Conservation (phyloP, 2,888 invertebrate genomes). For the Bibio marci region DNA sequence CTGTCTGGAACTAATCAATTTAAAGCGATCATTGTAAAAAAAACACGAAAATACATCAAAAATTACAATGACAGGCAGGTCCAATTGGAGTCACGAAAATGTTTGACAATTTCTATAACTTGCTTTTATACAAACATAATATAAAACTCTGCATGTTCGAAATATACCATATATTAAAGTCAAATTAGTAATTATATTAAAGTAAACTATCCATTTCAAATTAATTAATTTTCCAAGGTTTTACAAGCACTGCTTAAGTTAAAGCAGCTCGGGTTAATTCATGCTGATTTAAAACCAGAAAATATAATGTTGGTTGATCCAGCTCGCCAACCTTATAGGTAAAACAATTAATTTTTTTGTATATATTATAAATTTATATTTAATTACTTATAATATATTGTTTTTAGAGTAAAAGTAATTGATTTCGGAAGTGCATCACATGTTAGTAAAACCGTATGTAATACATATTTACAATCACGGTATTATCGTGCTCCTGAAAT, state of each 20-base stretch:
- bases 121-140: too few species aligned
- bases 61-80: too few species aligned
- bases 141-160: too few species aligned
- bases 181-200: too few species aligned
- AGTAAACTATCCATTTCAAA: too few species aligned
- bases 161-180: too few species aligned
- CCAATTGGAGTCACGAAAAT: too few species aligned
- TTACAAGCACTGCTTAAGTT: conserved; percentile 47
- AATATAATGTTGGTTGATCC: conserved; percentile 99
- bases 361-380: neutral
- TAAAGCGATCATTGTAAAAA: too few species aligned
- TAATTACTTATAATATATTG: neutral
- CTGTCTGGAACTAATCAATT: too few species aligned
- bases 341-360: neutral
- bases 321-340: conserved; percentile 79
- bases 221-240: too few species aligned
- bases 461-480: conserved; percentile 96
- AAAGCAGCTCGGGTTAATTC: conserved; percentile 95
- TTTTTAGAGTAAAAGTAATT: conserved; percentile 84
- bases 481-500: conserved; percentile 98
- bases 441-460: conserved; percentile 98
- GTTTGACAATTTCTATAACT: too few species aligned
- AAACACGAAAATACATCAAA: too few species aligned
- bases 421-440: conserved; percentile 99
- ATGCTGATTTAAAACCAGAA: conserved; percentile 98